phyloP scores from a whole-genome alignment of 2,797 vertebrate genomes.

The Clarias fuscus region DNA sequence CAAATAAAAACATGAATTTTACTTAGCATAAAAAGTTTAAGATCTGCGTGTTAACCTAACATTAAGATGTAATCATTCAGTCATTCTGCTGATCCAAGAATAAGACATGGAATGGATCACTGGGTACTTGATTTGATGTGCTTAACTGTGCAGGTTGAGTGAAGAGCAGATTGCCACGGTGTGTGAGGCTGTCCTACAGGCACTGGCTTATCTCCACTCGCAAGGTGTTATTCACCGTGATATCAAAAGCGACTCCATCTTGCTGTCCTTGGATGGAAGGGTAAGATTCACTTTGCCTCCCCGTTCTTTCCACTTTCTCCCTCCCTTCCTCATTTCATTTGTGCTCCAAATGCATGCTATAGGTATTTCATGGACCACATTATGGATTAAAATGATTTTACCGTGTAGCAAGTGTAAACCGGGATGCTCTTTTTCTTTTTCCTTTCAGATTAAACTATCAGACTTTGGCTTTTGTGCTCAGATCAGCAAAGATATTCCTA shows the following conservation, averaged over 20 bases:
- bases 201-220: constrained; percentile 92
- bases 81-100: background rate
- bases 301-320: background rate
- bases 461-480: constrained; percentile 99
- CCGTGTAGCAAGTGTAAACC: background rate
- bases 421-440: constrained; percentile 7
- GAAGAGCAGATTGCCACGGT: constrained; percentile 99
- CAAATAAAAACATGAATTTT: background rate
- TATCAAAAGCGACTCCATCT: constrained; percentile 99
- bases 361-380: background rate
- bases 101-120: background rate
- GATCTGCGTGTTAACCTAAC: background rate
- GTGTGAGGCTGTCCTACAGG: constrained; percentile 94
- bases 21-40: background rate
- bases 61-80: background rate
- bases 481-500: constrained; percentile 97
- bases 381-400: background rate
- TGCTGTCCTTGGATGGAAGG: constrained; percentile 92
- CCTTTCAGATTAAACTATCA: constrained; percentile 91
- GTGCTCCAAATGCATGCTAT: background rate
- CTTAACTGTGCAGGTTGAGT: constrained; percentile 77
- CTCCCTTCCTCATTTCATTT: background rate
- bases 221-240: constrained; percentile 98
- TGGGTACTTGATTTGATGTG: constrained; percentile 10
- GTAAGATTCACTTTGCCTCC: constrained; percentile 65